Percentiles rank a stretch among this genome's conserved stretches.
Conservation (phyloP, 2,113 vertebrate species). For the Brachypodius melanocephalos region DNA sequence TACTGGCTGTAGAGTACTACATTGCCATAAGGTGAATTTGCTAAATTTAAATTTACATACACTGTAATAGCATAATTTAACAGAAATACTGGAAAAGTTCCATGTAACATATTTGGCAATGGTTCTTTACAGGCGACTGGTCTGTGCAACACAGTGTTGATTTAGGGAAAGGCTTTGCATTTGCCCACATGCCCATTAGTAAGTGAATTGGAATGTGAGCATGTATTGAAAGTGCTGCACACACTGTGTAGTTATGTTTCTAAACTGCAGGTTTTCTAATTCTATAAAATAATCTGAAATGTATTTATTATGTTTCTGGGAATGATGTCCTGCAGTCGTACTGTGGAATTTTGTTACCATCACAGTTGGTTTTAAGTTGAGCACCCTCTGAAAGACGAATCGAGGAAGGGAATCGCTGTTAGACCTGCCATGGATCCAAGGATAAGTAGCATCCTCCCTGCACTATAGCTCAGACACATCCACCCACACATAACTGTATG, state of each 20-base stretch:
- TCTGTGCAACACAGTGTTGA: background rate
- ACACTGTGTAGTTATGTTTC: background rate
- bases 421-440: background rate
- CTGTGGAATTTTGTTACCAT: background rate
- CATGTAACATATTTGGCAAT: slow-evolving; percentile 5
- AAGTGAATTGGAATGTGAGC: background rate
- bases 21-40: background rate
- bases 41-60: background rate
- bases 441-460: background rate
- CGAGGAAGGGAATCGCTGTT: background rate
- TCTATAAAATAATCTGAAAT: background rate
- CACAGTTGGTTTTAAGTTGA: background rate
- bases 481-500: background rate
- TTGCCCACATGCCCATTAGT: background rate
- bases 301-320: background rate
- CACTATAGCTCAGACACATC: background rate
- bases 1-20: background rate
- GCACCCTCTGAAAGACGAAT: rapidly evolving
- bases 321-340: background rate
- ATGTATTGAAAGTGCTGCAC: background rate
- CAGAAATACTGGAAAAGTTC: slow-evolving; percentile 22
- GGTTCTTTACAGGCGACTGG: background rate
- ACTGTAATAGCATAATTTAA: slow-evolving; percentile 1
- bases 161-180: background rate
- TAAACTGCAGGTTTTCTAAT: background rate